These are phyloP conservation scores for Cancer borealis DNA, from an alignment of 2,888 invertebrate species.

Conservation along the genomic window DNA sequence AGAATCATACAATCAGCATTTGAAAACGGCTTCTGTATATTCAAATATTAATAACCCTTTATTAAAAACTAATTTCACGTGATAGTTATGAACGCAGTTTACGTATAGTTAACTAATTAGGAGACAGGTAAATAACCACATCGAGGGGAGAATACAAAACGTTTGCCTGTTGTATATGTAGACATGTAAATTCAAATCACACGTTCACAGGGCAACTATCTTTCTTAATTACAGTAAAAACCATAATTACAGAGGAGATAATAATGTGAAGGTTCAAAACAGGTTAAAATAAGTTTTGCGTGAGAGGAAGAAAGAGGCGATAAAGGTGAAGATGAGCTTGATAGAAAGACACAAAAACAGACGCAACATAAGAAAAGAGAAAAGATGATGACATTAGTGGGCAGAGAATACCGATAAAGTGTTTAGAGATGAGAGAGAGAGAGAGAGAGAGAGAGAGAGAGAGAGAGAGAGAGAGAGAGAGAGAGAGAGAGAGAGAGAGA, in stretches of 20 bases:
- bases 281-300: neutral
- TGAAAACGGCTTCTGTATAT: neutral
- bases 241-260: neutral
- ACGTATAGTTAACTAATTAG: slow-evolving; percentile 10
- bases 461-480: slow-evolving; percentile 33
- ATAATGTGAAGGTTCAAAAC: neutral
- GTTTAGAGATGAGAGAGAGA: neutral
- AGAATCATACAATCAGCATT: neutral
- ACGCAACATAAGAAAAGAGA: neutral
- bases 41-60: neutral
- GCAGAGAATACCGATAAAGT: neutral
- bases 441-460: neutral
- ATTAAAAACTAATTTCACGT: neutral
- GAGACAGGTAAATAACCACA: neutral
- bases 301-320: slow-evolving; percentile 16
- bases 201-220: neutral
- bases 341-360: neutral
- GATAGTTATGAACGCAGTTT: neutral
- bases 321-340: neutral
- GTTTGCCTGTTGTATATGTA: neutral
- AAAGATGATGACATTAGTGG: neutral
- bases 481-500: neutral
- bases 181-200: neutral
- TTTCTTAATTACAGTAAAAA: neutral
- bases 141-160: neutral